Evolutionary conservation across 1,140 invertebrate species (phyloP).

Genomic region (Ericerus pela): DNA sequence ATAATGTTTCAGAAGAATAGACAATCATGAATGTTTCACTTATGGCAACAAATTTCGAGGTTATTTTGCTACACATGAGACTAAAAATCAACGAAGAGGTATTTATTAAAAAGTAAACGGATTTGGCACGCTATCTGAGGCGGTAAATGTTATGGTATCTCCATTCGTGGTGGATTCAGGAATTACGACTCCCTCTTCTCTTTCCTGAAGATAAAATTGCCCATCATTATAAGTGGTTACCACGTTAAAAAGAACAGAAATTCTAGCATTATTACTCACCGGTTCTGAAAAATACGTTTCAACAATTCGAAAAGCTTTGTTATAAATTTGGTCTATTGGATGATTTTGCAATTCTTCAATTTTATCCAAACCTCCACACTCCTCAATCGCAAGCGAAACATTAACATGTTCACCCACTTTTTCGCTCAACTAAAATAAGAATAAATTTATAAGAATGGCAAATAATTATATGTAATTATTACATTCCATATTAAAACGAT

Average conservation of each 20-base stretch:
- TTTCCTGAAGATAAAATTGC: background rate
- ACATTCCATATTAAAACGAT: background rate
- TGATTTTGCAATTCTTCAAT: conserved; percentile 57
- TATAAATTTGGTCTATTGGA: conserved; percentile 66
- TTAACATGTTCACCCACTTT: conserved; percentile 36
- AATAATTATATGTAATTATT: background rate
- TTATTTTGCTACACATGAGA: no score
- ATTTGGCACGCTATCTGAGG: background rate
- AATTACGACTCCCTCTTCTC: background rate
- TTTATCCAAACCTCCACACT: conserved; percentile 54
- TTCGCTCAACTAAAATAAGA: conserved; percentile 32
- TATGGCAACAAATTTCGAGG: no score
- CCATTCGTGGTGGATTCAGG: background rate
- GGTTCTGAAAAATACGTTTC: conserved; percentile 62
- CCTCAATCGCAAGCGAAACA: conserved; percentile 42
- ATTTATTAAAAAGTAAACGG: background rate
- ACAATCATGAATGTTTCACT: no score
- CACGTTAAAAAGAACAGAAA: no score
- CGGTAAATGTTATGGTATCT: background rate
- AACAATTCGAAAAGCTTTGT: conserved; percentile 61
- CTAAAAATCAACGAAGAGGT: no score
- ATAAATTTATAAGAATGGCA: conserved; percentile 2
- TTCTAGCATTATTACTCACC: conserved; percentile 24
- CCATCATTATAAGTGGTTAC: background rate
- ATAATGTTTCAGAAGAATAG: no score